Evolutionary conservation across 2,888 invertebrate genomes (phyloP).

Genomic region (Agapetus fuscipes): DNA sequence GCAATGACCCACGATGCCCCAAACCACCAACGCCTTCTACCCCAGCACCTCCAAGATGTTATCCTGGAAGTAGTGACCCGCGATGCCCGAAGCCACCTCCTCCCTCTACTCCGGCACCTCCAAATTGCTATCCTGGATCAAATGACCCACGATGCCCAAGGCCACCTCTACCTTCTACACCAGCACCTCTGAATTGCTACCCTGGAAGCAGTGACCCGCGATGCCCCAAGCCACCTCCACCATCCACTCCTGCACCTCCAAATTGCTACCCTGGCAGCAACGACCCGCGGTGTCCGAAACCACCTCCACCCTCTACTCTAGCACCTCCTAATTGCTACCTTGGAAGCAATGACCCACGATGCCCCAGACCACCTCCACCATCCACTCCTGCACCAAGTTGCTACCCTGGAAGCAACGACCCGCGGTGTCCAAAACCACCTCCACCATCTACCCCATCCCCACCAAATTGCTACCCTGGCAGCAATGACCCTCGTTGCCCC

Average conservation of each 20-base stretch:
- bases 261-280: constrained; percentile 24
- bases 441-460: background rate
- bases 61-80: constrained; percentile 23
- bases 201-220: constrained; percentile 24
- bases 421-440: constrained; percentile 12
- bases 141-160: constrained; percentile 25
- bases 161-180: constrained; percentile 24
- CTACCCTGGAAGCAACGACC: constrained; percentile 24
- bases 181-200: constrained; percentile 16
- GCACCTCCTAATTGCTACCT: constrained; percentile 28
- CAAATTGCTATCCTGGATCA: constrained; percentile 25
- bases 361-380: constrained; percentile 27
- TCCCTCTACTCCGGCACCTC: constrained; percentile 22
- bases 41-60: constrained; percentile 15
- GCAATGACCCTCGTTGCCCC: constrained; percentile 23
- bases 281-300: constrained; percentile 24
- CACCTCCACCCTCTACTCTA: constrained; percentile 23
- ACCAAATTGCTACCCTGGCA: constrained; percentile 25
- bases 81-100: constrained; percentile 20
- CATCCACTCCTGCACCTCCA: constrained; percentile 12
- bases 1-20: constrained; percentile 26
- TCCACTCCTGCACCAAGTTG: constrained; percentile 23
- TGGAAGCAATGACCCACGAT: constrained; percentile 28
- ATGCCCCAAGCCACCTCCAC: constrained; percentile 22
- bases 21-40: constrained; percentile 22